A percentile compares a stretch with the other conserved stretches of the same genome.
These are phyloP conservation scores for Hylyphantes graminicola DNA, from an alignment of 1,140 invertebrate genomes.

Conservation along the genomic window DNA sequence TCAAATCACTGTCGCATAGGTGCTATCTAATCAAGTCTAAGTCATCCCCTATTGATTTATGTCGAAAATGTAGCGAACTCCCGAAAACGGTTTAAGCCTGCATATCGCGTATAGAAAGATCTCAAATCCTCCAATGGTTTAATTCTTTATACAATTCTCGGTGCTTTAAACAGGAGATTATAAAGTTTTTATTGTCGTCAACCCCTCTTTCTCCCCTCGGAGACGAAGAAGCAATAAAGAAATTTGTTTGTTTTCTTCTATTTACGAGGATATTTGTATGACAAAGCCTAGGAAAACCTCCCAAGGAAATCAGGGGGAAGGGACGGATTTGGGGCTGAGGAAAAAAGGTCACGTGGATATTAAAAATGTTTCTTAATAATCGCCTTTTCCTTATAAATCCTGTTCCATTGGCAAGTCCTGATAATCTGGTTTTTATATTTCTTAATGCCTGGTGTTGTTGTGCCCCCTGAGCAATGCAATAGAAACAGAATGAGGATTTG, in stretches of 20 bases:
- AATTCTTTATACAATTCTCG: conserved; percentile 40
- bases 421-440: conserved; percentile 59
- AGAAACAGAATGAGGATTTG: conserved; percentile 48
- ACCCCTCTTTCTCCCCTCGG: conserved; percentile 17
- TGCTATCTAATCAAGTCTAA: too few species aligned
- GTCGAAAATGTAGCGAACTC: too few species aligned
- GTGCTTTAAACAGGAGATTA: conserved; percentile 48
- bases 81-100: conserved; percentile 26
- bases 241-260: conserved; percentile 21
- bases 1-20: too few species aligned
- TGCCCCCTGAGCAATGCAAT: conserved; percentile 42
- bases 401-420: conserved; percentile 54
- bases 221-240: conserved; percentile 31
- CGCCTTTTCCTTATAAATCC: conserved; percentile 59
- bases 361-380: conserved; percentile 60
- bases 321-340: conserved; percentile 41
- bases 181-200: conserved; percentile 47
- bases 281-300: conserved; percentile 50
- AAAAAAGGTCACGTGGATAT: conserved; percentile 58
- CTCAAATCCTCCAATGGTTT: conserved; percentile 31
- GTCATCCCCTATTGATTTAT: too few species aligned
- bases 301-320: conserved; percentile 34
- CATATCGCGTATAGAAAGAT: conserved; percentile 11
- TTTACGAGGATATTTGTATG: conserved; percentile 39
- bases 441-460: conserved; percentile 44